Evolutionary conservation across 2,888 invertebrate species (phyloP), one percentile per base, ranked within the genome.

Genomic region (Prosapia bicincta): DNA sequence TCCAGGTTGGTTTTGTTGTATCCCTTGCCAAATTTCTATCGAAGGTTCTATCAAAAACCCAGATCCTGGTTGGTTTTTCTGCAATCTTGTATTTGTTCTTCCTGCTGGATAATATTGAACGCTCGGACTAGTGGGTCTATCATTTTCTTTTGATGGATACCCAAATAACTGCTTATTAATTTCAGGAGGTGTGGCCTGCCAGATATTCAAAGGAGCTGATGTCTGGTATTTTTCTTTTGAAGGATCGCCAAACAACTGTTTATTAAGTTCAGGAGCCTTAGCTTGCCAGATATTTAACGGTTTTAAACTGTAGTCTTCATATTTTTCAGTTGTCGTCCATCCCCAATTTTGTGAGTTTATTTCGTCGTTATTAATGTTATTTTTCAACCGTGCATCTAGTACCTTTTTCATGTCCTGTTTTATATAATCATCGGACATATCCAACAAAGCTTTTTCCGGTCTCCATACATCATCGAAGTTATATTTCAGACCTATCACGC

Each of bases 401-500:
- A 6, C 9, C 15, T 73, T 73, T 65, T 69, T 28, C 69, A 74
- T 23, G 23, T 74, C 74, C 6, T 74, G 30, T 26, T 69, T 69
- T 65, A 74, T 74, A 24, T 74, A 43, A 10, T 74, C 28, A 65
- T 74, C 30, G 23, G 74, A 54, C 69, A 74, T 74, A 13, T 69
- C 30, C 65, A 74, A 30, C 7, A 74, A 26, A 9, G 38, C 26
- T 65, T 74, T 74, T 5, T 43, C 26, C n/a, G 74, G 74, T 65
- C 65, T 74, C 74, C 74, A 74, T 1, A 69, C 69, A 65, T 54
- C 28, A 28, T 74, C 69, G n/a, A 65, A 69, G 30, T 74, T 74
- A n/a, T 69, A 74, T 30, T 74, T 74, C 74, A 69, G 65, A 0
- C 74, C 74, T 30, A 74, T 74, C 5, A 74, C 74, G 10, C 74